Conservation (phyloP, 2,888 invertebrate genomes). For the Malthinus seriepunctatus region DNA sequence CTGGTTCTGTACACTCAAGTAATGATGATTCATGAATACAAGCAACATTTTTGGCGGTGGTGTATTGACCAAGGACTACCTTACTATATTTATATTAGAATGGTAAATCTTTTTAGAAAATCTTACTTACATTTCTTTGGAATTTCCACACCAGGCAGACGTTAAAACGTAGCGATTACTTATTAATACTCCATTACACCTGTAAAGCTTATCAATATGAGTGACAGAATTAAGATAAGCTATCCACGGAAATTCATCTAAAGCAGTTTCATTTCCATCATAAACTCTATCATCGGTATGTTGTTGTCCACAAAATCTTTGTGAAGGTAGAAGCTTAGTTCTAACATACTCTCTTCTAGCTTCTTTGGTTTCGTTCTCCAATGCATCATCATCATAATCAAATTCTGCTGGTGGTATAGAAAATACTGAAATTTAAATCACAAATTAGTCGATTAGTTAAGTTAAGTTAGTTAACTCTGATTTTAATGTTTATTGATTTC, state of each 20-base stretch:
- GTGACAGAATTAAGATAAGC: background rate
- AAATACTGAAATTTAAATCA: too few relatives aligned
- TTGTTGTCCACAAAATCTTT: slow-evolving; percentile 7
- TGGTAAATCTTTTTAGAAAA: background rate
- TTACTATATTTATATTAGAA: background rate
- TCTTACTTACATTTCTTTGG: slow-evolving; percentile 5
- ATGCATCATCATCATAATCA: background rate
- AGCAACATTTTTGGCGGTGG: slow-evolving; percentile 1
- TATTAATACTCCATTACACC: slow-evolving; percentile 17
- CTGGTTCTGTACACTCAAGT: slow-evolving; percentile 10
- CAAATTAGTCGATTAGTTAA: too few relatives aligned
- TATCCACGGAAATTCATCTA: slow-evolving; percentile 23
- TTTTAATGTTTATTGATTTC: too few relatives aligned
- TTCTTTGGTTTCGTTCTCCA: background rate
- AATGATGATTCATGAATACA: background rate
- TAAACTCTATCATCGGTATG: slow-evolving; percentile 11
- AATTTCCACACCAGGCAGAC: slow-evolving; percentile 13
- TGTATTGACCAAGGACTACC: slow-evolving; percentile 12
- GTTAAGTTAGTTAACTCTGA: too few relatives aligned
- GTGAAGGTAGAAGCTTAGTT: background rate
- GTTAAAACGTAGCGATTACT: slow-evolving; percentile 20
- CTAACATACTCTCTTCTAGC: background rate
- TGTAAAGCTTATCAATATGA: background rate
- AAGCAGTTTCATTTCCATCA: background rate
- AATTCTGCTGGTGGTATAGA: too few relatives aligned